Conservation (phyloP, 2,113 vertebrate species). For the Callithrix jacchus region DNA sequence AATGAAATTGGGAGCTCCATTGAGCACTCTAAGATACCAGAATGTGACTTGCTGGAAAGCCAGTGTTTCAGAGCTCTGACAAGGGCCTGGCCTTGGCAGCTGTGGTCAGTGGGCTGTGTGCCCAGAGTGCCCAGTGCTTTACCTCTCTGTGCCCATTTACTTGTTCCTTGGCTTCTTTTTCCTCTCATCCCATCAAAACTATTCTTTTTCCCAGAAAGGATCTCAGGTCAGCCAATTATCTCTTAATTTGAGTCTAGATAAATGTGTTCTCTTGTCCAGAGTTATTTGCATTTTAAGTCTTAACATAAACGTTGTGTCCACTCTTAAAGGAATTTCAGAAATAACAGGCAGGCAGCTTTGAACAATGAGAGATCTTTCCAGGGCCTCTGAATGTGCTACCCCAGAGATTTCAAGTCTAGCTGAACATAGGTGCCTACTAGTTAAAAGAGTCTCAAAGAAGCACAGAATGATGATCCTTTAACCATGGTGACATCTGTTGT, state of each 20-base stretch:
- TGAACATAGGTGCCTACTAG: neutral
- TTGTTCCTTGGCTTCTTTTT: neutral
- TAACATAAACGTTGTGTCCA: neutral
- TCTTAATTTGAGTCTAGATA: constrained; percentile 18
- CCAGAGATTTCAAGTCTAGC: neutral
- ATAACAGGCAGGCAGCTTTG: neutral
- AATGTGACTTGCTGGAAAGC: neutral
- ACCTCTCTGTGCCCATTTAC: neutral
- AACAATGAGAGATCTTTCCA: neutral
- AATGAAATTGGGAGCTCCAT: constrained; percentile 66
- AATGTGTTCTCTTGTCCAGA: neutral
- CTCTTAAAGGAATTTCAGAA: neutral
- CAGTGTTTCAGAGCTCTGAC: neutral
- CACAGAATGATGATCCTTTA: neutral
- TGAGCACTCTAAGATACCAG: constrained; percentile 6
- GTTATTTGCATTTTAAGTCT: neutral
- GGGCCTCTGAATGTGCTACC: neutral
- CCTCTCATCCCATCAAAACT: neutral
- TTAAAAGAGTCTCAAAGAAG: neutral
- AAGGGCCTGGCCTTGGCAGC: constrained; percentile 17
- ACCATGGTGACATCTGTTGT: neutral
- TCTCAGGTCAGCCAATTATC: neutral
- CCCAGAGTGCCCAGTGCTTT: neutral
- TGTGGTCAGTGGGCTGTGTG: neutral
- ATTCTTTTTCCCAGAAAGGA: neutral